Percentiles rank a stretch among this genome's conserved stretches.
Evolutionary conservation across 2,888 invertebrate genomes (phyloP).

Genomic region (Bruchidius siliquastri): DNA sequence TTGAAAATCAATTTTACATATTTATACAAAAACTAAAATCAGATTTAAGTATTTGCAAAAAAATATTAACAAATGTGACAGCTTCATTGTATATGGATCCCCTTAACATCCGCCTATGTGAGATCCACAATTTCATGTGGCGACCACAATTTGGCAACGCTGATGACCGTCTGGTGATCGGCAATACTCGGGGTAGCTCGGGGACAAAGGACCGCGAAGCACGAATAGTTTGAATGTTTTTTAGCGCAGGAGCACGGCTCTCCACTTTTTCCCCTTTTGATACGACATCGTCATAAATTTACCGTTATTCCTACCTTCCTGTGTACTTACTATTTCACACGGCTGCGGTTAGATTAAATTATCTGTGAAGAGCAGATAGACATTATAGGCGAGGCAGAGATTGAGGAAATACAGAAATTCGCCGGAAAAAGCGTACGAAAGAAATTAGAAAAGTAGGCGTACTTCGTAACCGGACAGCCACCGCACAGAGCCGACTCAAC

Average conservation of each 20-base stretch:
- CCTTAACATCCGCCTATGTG: neutral
- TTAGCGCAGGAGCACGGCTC: slow-evolving; percentile 28
- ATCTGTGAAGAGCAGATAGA: neutral
- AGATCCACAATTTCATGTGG: neutral
- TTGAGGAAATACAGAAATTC: neutral
- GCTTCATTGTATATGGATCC: too few relatives aligned
- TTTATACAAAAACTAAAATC: too few relatives aligned
- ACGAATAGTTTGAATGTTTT: slow-evolving; percentile 42
- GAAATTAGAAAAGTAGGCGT: neutral
- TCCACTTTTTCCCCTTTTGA: slow-evolving; percentile 33
- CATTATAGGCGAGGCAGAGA: neutral
- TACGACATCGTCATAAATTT: slow-evolving; percentile 30
- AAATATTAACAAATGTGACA: too few relatives aligned
- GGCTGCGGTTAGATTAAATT: slow-evolving; percentile 19
- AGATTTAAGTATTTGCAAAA: too few relatives aligned
- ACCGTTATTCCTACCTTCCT: slow-evolving; percentile 37
- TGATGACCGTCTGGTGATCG: slow-evolving; percentile 31
- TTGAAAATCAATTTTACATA: too few relatives aligned
- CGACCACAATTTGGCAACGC: slow-evolving; percentile 35
- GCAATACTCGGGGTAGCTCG: slow-evolving; percentile 44
- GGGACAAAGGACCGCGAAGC: slow-evolving; percentile 43
- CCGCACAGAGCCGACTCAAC: neutral
- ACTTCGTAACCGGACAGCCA: neutral
- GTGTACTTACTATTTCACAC: slow-evolving; percentile 28
- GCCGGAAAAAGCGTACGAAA: neutral